Percentiles rank a stretch among this genome's conserved stretches.
phyloP scores from a whole-genome alignment of 2,797 vertebrate species.

The Crax fasciolata region DNA sequence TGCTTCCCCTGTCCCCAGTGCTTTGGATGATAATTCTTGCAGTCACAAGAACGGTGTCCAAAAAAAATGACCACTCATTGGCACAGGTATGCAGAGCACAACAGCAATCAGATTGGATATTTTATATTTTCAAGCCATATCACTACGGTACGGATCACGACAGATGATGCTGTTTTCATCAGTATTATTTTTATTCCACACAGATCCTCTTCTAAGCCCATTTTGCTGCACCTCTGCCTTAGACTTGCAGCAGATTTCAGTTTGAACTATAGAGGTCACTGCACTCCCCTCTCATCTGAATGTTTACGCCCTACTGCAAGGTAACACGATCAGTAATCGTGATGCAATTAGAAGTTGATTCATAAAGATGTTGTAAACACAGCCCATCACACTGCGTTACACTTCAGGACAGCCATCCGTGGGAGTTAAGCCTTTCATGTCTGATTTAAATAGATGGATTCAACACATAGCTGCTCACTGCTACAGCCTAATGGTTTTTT shows the following conservation, averaged over 20 bases:
- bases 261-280: conserved; percentile 45
- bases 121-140: not conserved
- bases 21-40: not conserved
- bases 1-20: not conserved
- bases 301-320: not conserved
- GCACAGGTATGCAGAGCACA: not conserved
- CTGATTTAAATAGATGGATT: not conserved
- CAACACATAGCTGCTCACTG: not conserved
- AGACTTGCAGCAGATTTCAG: not conserved
- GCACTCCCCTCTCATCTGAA: not conserved
- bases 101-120: not conserved
- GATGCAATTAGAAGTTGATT: not conserved
- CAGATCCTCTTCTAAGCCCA: not conserved
- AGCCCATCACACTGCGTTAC: not conserved
- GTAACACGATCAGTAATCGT: not conserved
- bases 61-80: rapidly evolving
- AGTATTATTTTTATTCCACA: not conserved
- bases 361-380: not conserved
- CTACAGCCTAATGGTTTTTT: not conserved
- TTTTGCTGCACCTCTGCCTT: not conserved
- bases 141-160: not conserved
- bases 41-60: not conserved
- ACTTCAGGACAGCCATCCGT: not conserved
- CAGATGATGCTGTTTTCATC: not conserved
- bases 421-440: not conserved